Evolutionary conservation across 2,888 invertebrate genomes (phyloP).

Genomic region (Ligdia adustata): DNA sequence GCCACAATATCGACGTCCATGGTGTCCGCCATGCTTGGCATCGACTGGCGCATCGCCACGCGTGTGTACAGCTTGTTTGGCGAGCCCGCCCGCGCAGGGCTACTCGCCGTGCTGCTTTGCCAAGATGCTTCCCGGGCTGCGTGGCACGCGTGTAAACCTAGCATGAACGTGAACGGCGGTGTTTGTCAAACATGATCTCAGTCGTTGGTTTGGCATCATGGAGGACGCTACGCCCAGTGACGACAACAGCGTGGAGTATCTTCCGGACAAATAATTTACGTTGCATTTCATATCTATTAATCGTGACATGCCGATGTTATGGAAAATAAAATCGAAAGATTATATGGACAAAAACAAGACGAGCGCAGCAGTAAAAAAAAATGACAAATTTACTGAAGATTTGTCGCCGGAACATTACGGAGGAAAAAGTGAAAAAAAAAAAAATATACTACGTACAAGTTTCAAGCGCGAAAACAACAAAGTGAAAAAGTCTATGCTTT

Average conservation of each 20-base stretch:
- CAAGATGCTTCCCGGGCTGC: too few species aligned
- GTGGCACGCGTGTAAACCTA: too few species aligned
- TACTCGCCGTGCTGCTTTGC: too few species aligned
- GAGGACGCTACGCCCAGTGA: slow-evolving; percentile 27
- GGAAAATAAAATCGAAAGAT: slow-evolving; percentile 26
- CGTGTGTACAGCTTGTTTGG: too few species aligned
- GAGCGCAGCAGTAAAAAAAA: slow-evolving; percentile 25
- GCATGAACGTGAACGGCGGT: slow-evolving; percentile 24
- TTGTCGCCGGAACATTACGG: slow-evolving; percentile 20
- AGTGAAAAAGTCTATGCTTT: slow-evolving; percentile 26
- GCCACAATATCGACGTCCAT: too few species aligned
- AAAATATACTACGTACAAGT: slow-evolving; percentile 18
- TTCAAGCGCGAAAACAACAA: slow-evolving; percentile 25
- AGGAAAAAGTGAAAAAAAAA: slow-evolving; percentile 20
- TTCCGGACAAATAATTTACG: slow-evolving; percentile 21
- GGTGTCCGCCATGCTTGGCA: too few species aligned
- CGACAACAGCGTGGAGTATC: slow-evolving; percentile 7
- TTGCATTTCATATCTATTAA: slow-evolving; percentile 29
- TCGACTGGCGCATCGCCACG: too few species aligned
- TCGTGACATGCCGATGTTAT: slow-evolving; percentile 27
- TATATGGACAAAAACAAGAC: slow-evolving; percentile 27
- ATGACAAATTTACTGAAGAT: slow-evolving; percentile 29
- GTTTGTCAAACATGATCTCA: slow-evolving; percentile 25
- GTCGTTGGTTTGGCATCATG: slow-evolving; percentile 23
- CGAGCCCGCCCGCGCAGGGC: too few species aligned